Percentiles rank a stretch among this genome's conserved stretches.
These are phyloP conservation scores for Melieria picta DNA, from an alignment of 2,888 invertebrate genomes.

Conservation along the genomic window DNA sequence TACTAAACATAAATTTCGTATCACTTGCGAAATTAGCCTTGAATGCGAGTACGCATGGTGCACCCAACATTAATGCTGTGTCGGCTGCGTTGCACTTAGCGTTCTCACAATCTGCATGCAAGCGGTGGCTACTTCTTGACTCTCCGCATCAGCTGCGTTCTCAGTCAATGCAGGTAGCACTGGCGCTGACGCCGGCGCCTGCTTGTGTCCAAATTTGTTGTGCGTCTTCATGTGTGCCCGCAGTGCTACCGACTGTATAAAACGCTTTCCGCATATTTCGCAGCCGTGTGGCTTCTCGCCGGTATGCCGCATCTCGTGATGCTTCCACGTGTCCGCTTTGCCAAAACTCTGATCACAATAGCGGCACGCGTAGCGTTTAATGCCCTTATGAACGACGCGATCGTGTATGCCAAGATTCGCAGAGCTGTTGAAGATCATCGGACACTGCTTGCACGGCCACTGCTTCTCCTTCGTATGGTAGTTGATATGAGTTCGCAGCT, in stretches of 20 bases:
- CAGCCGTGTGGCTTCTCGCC: conserved; percentile 51
- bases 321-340: conserved; percentile 50
- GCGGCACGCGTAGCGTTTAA: conserved; percentile 47
- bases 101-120: too few species aligned
- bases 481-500: conserved; percentile 50
- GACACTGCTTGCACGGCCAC: conserved; percentile 48
- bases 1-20: too few species aligned
- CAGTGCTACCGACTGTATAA: conserved; percentile 50
- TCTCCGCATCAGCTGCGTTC: too few species aligned
- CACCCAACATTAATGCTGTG: too few species aligned
- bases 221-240: conserved; percentile 51
- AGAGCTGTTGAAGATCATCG: conserved; percentile 48
- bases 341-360: conserved; percentile 52
- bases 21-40: too few species aligned
- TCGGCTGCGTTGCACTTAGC: too few species aligned
- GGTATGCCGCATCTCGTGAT: conserved; percentile 53
- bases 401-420: conserved; percentile 49
- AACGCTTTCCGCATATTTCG: conserved; percentile 48
- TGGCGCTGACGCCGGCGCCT: not conserved
- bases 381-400: conserved; percentile 50
- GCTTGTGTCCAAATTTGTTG: conserved; percentile 31
- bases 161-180: too few species aligned
- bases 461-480: conserved; percentile 49
- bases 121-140: too few species aligned
- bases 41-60: too few species aligned